A percentile compares a stretch with the other conserved stretches of the same genome.
Evolutionary conservation across 2,888 invertebrate species (phyloP).

Genomic region (Electrophaes corylata): DNA sequence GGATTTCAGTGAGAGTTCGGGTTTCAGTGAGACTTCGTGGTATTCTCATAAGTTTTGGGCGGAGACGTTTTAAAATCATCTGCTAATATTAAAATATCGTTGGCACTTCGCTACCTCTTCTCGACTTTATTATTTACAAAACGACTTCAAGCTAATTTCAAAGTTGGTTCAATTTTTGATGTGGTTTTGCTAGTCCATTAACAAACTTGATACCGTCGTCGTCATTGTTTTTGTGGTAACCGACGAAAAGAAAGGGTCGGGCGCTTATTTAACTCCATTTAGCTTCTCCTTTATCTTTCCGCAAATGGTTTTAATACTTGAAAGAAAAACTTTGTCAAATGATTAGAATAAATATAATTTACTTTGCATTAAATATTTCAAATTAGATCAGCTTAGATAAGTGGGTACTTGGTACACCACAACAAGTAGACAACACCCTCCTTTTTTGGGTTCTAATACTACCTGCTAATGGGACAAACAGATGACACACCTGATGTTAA

Average conservation of each 20-base stretch:
- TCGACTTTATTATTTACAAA: conserved; percentile 30
- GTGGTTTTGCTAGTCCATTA: conserved; percentile 34
- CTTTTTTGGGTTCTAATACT: too few species aligned
- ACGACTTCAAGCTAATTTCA: conserved; percentile 23
- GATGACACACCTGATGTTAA: too few species aligned
- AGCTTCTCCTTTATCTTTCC: conserved; percentile 12
- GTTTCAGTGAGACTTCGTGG: conserved; percentile 12
- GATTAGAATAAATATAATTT: neutral
- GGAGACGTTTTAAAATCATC: conserved; percentile 20
- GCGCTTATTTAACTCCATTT: conserved; percentile 10
- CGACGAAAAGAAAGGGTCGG: conserved; percentile 18
- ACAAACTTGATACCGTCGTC: conserved; percentile 27
- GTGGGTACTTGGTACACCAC: too few species aligned
- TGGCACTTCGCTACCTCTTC: conserved; percentile 17
- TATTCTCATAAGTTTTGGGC: conserved; percentile 15
- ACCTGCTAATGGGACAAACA: too few species aligned
- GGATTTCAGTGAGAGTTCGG: conserved; percentile 10
- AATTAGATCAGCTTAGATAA: neutral
- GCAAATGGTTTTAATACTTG: neutral
- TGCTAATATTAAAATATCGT: conserved; percentile 24
- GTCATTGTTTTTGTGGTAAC: conserved; percentile 21
- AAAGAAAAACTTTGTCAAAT: neutral
- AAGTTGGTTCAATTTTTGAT: conserved; percentile 37
- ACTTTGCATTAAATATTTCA: neutral
- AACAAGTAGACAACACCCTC: too few species aligned